Base-by-base conservation (phyloP, 2,797 vertebrate species). In the Megalops cyprinoides region DNA sequence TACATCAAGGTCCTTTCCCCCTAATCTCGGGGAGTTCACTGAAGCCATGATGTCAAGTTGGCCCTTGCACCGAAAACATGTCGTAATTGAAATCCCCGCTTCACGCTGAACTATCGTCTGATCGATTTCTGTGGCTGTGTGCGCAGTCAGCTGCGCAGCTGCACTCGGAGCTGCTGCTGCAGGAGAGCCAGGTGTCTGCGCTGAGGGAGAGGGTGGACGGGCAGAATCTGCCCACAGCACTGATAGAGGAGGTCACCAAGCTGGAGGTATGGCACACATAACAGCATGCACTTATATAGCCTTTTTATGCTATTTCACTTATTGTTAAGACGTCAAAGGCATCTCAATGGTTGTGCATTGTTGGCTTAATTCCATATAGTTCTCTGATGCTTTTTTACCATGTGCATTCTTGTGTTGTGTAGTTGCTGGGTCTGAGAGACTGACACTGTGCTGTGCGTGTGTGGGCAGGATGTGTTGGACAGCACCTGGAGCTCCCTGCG, bases 391-490 rank as follows among this genome's bases (percentile, higher is more conserved):
- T 9, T 37, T 58, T n/a, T 58, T n/a, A 58, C 23, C 8, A n/a
- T 4, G n/a, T 58, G 55, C 55, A 58, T 14, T 10, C 9, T 10
- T 53, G 53, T 65, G 2, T 65, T 28, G 62, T 3, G n/a, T 34
- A 15, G 62, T 37, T 4, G 62, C 3, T 18, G 62, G n/a, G n/a
- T n/a, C n/a, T n/a, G n/a, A n/a, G n/a, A n/a, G n/a, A n/a, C n/a
- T n/a, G n/a, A n/a, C 20, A 4, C 31, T 42, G 67, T 71, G 37
- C n/a, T 20, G n/a, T 44, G n/a, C 67, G n/a, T 42, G 23, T 76
- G 65, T 44, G 34, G 15, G 28, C 87, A 98, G 97, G 95, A 86
- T 2, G 90, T 95, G 25, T 85, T 97, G 86, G 94, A 96, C 69
- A 83, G 91, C 0, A 91, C 92, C 6, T 93, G 95, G 92, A 85